A percentile compares a stretch with the other conserved stretches of the same genome.
These are phyloP conservation scores for Chionoecetes opilio DNA, from an alignment of 1,140 invertebrate genomes.

Conservation along the genomic window DNA sequence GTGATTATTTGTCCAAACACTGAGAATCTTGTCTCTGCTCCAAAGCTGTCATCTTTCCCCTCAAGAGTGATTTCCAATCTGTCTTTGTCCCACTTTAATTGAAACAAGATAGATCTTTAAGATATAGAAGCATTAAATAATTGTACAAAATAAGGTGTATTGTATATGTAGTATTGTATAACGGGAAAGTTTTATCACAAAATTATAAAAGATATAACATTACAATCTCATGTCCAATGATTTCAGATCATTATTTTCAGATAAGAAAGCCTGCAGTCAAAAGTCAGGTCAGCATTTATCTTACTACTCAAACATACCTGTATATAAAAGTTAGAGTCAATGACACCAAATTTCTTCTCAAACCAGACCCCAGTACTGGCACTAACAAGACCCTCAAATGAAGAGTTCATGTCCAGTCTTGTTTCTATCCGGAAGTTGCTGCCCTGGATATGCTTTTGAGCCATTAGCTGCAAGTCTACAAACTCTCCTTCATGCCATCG, in stretches of 20 bases:
- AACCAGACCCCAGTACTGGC: slow-evolving; percentile 80
- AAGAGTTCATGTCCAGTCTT: slow-evolving; percentile 81
- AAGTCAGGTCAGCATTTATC: neutral
- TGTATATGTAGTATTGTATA: too few relatives aligned
- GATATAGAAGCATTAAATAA: neutral
- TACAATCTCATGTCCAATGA: neutral
- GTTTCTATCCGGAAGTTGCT: slow-evolving; percentile 81
- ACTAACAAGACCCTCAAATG: slow-evolving; percentile 81
- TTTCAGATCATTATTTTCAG: too few relatives aligned
- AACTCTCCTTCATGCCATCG: slow-evolving; percentile 78
- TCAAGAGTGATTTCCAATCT: slow-evolving; percentile 78
- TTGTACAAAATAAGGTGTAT: too few relatives aligned
- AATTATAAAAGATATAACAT: neutral
- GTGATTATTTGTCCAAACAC: slow-evolving; percentile 80
- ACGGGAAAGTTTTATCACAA: too few relatives aligned
- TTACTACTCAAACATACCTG: slow-evolving; percentile 58
- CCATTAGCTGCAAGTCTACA: slow-evolving; percentile 76
- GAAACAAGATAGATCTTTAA: neutral
- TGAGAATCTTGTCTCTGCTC: slow-evolving; percentile 78
- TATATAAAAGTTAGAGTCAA: slow-evolving; percentile 80
- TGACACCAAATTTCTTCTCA: slow-evolving; percentile 75
- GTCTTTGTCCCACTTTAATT: slow-evolving; percentile 75
- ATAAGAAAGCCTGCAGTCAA: too few relatives aligned
- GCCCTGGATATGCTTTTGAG: slow-evolving; percentile 74
- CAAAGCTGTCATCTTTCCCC: slow-evolving; percentile 81